phyloP scores from a whole-genome alignment of 2,888 invertebrate species.

The Lasioglossum villosulum region DNA sequence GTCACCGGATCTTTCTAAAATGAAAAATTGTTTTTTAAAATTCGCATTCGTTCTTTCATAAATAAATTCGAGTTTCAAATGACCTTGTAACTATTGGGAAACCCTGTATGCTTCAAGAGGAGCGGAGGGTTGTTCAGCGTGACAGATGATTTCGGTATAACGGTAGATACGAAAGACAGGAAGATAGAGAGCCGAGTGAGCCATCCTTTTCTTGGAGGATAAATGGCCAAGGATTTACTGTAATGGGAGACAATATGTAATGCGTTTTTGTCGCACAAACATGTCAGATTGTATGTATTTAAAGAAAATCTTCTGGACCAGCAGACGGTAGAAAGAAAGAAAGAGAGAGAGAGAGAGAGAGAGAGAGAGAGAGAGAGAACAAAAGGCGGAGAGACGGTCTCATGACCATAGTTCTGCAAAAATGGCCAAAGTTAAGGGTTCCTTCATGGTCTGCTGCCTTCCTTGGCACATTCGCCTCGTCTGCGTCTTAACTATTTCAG shows the following conservation, averaged over 20 bases:
- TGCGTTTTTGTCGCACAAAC: neutral
- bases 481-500: conserved; percentile 46
- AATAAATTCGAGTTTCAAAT: neutral
- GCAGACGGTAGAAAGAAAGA: neutral
- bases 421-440: conserved; percentile 44
- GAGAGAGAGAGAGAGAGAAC: neutral
- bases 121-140: neutral
- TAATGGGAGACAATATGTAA: conserved; percentile 19
- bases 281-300: neutral
- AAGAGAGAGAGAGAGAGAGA: neutral
- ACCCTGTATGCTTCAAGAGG: neutral
- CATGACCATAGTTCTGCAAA: conserved; percentile 32
- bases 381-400: neutral
- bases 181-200: conserved; percentile 27
- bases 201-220: neutral
- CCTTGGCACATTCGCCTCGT: conserved; percentile 52
- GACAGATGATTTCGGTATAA: neutral
- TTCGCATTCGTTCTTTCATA: neutral
- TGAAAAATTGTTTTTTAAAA: neutral
- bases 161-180: neutral
- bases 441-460: conserved; percentile 50
- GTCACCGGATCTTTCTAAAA: neutral
- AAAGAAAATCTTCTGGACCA: conserved; percentile 9
- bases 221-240: conserved; percentile 11
- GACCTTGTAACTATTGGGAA: neutral